Base-by-base conservation (phyloP, 1,140 invertebrate species). In the Varroa destructor region DNA sequence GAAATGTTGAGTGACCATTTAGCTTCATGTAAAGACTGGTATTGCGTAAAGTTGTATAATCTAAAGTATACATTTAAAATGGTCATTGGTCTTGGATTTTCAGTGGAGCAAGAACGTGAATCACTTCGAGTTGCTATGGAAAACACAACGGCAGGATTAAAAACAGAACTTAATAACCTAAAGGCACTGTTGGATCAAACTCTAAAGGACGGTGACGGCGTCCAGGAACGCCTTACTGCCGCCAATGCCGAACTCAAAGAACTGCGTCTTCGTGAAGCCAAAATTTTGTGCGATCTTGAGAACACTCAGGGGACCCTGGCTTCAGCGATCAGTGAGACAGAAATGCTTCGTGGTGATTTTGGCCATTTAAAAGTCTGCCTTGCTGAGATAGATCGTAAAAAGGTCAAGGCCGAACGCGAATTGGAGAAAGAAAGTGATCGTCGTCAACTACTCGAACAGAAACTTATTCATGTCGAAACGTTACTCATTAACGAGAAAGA, bases 61-160 rank as follows among this genome's bases (percentile, higher is more conserved):
- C 1, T 37, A 36, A 37, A 1, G 57, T 25, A 40, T 51, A 1
- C 37, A 4, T 58, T 43, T 51, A 40, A 12, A 72, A 55, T 61
- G 57, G 14, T 43, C 54, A 46, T 72, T 10, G 14, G 40, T 36
- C 14, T 37, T 51, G 40, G 14, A 4, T 1, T 67, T 67, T 1
- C 61, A 67, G 61, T 46, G 12, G 61, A 67, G 8, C 61, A 67
- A 12, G 61, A 67, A 37, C 46, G 61, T 67, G 40, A 67, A 37
- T 67, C 61, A 67, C 14, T 67, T 40, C 61, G 61, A 67, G 14
- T 67, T 46, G 61, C 67, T 6, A 46, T 74, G 4, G 46, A 73
- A 58, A 73, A 55, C 51, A 74, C 71, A 70, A 73, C 73, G 51
- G 51, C 55, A 12, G 71, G 73, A 40, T 77, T 76, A 72, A 75